A percentile compares a stretch with the other conserved stretches of the same genome.
These are phyloP conservation scores for Beris morrisii DNA, from an alignment of 2,888 invertebrate genomes.

Conservation along the genomic window DNA sequence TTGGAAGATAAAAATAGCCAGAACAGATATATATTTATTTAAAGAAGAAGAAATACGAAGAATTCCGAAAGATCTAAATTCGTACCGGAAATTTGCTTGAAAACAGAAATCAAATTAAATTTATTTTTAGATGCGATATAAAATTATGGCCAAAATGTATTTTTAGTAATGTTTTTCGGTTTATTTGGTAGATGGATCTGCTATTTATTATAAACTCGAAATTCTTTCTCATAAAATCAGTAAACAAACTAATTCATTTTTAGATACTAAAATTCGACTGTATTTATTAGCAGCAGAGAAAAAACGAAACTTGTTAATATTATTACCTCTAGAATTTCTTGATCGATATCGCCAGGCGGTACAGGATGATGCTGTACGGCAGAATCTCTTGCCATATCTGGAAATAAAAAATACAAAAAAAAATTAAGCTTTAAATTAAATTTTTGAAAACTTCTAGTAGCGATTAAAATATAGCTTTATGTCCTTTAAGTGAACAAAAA, in stretches of 20 bases:
- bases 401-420: constrained; percentile 40
- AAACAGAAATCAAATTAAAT: constrained; percentile 29
- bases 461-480: not conserved
- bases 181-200: no score
- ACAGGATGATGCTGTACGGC: constrained; percentile 48
- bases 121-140: constrained; percentile 7
- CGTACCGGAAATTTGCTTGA: constrained; percentile 36
- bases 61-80: constrained; percentile 29
- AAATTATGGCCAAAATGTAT: not conserved
- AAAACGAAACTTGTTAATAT: no score
- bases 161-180: no score
- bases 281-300: no score
- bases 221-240: no score
- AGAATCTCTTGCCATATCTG: constrained; percentile 56
- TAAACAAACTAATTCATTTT: no score
- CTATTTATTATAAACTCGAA: no score
- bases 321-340: constrained; percentile 55
- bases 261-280: no score
- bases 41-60: constrained; percentile 1
- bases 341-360: constrained; percentile 51
- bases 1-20: not conserved
- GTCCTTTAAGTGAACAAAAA: not conserved
- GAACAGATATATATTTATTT: constrained; percentile 1
- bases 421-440: constrained; percentile 1
- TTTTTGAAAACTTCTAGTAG: not conserved